Evolutionary conservation across 2,888 invertebrate genomes (phyloP).

Genomic region (Crioceris asparagi): DNA sequence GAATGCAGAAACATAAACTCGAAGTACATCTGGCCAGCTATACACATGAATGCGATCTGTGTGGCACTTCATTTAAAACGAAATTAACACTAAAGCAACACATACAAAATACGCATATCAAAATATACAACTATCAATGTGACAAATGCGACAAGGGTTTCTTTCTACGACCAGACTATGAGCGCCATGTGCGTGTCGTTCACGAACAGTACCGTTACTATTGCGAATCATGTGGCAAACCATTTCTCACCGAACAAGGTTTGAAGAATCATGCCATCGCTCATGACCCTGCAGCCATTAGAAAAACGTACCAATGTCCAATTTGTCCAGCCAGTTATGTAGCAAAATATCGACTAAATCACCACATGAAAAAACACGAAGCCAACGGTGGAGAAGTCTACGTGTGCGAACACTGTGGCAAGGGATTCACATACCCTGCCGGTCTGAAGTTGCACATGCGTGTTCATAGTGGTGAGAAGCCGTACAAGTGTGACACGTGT

Average conservation of each 20-base stretch:
- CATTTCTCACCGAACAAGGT: constrained; percentile 18
- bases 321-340: constrained; percentile 10
- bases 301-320: constrained; percentile 11
- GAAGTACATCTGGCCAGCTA: constrained; percentile 8
- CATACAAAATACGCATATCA: constrained; percentile 32
- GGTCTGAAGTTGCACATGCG: constrained; percentile 14
- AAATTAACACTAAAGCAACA: constrained; percentile 17
- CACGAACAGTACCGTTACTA: constrained; percentile 4
- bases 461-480: constrained; percentile 9
- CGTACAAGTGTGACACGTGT: not conserved
- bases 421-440: constrained; percentile 9
- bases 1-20: constrained; percentile 1
- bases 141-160: constrained; percentile 23
- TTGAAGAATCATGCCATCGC: constrained; percentile 19
- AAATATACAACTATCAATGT: constrained; percentile 35
- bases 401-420: constrained; percentile 14
- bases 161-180: constrained; percentile 4
- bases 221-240: constrained; percentile 19
- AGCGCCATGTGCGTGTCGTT: not conserved
- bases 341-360: not conserved
- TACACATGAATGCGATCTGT: constrained; percentile 16
- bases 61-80: constrained; percentile 17
- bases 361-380: not conserved
- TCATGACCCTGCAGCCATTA: constrained; percentile 19
- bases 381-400: not conserved